A percentile compares a stretch with the other conserved stretches of the same genome.
Evolutionary conservation across 53 echinoderm and acorn worm species (phyloP).

Genomic region (Stichopus horrens): DNA sequence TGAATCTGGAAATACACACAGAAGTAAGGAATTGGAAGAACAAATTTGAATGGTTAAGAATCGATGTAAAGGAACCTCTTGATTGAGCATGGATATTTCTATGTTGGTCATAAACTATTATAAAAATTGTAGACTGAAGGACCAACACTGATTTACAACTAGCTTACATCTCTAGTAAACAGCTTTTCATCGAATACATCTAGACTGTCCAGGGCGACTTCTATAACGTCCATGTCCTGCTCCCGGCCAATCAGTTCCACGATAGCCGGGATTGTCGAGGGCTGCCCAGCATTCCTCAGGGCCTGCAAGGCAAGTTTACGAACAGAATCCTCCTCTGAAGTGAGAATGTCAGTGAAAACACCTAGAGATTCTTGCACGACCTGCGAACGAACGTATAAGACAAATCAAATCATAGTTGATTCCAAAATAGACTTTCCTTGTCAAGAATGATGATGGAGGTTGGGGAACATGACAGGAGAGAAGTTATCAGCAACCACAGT

Average conservation of each 20-base stretch:
- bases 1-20: no score
- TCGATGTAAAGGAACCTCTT: no score
- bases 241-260: slow-evolving; percentile 59
- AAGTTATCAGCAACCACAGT: no score
- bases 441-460: not conserved
- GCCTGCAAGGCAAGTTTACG: slow-evolving; percentile 77
- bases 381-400: slow-evolving; percentile 12
- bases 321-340: slow-evolving; percentile 59
- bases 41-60: no score
- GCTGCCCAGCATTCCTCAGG: slow-evolving; percentile 77
- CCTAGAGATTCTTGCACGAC: slow-evolving; percentile 59
- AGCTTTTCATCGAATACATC: slow-evolving; percentile 67
- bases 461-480: not conserved
- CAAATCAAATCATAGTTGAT: not conserved
- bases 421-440: not conserved
- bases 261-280: slow-evolving; percentile 62
- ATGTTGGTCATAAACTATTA: no score
- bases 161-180: slow-evolving; percentile 74
- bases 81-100: no score
- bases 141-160: no score
- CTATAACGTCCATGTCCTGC: slow-evolving; percentile 74
- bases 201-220: slow-evolving; percentile 70
- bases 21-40: no score
- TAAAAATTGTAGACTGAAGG: no score
- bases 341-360: slow-evolving; percentile 65